Evolutionary conservation across 2,113 vertebrate genomes (phyloP).

Genomic region (Pycnonotus jocosus): DNA sequence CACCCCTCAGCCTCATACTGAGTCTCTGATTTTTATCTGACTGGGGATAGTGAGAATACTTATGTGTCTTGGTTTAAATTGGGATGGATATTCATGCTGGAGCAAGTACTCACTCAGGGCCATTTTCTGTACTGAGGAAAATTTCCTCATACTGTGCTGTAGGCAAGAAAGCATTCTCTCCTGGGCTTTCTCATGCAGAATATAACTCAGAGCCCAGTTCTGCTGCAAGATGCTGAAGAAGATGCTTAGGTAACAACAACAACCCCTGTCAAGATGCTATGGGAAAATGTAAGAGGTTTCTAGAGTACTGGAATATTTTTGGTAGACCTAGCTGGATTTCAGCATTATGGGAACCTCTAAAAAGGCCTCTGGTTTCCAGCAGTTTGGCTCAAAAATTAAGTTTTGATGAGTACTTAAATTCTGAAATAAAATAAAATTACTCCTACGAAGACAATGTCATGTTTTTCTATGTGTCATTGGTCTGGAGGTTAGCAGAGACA

Average conservation of each 20-base stretch:
- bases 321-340: not conserved
- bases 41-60: not conserved
- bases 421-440: not conserved
- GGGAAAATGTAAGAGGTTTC: not conserved
- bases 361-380: not conserved
- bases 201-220: not conserved
- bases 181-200: not conserved
- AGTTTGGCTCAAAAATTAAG: not conserved
- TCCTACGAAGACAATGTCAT: not conserved
- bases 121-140: not conserved
- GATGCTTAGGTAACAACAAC: not conserved
- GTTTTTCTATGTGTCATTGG: not conserved
- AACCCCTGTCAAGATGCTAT: rapidly evolving
- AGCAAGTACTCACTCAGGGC: not conserved
- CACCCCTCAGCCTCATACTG: not conserved
- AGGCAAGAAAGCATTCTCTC: not conserved
- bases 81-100: not conserved
- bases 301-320: not conserved
- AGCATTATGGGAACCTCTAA: not conserved
- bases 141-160: not conserved
- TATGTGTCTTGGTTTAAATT: not conserved
- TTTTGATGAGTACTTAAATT: not conserved
- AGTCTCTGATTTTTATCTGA: not conserved
- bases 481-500: not conserved
- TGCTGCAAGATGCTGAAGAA: not conserved